Conservation (phyloP, 37 sponge, comb jelly and placozoan species). For the Tethya wilhelma region DNA sequence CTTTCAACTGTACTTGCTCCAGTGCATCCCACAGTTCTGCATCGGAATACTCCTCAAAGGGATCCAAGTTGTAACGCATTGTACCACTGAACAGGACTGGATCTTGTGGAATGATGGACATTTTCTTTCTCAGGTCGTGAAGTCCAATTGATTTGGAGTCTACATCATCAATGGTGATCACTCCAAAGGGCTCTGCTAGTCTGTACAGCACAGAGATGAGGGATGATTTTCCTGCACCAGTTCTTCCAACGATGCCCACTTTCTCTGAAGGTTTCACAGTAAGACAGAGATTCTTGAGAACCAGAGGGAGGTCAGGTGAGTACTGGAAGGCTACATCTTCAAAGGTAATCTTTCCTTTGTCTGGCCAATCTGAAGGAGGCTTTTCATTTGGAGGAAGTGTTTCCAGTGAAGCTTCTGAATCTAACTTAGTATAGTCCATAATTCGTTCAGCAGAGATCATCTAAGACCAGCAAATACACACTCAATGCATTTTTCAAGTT, state of each 20-base stretch:
- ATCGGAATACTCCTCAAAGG: constrained; percentile 74
- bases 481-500: too few species aligned
- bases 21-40: constrained; percentile 79
- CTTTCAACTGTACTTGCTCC: too few species aligned
- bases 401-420: constrained; percentile 56
- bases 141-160: constrained; percentile 76
- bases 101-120: constrained; percentile 93
- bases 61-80: constrained; percentile 92
- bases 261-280: too few species aligned
- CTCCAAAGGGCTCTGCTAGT: too few species aligned
- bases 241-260: too few species aligned
- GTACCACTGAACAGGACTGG: constrained; percentile 92
- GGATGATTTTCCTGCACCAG: too few species aligned
- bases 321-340: too few species aligned
- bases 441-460: constrained; percentile 79
- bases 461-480: constrained; percentile 17
- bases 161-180: constrained; percentile 77
- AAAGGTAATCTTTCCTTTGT: too few species aligned
- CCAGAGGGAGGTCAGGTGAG: too few species aligned
- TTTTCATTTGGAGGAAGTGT: constrained; percentile 19
- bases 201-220: too few species aligned
- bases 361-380: too few species aligned
- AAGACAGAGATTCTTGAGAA: too few species aligned
- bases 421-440: constrained; percentile 58
- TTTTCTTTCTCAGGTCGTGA: constrained; percentile 75